A percentile compares a stretch with the other conserved stretches of the same genome.
Conservation (phyloP, 2,113 vertebrate genomes). For the Melanerpes aurifrons region DNA sequence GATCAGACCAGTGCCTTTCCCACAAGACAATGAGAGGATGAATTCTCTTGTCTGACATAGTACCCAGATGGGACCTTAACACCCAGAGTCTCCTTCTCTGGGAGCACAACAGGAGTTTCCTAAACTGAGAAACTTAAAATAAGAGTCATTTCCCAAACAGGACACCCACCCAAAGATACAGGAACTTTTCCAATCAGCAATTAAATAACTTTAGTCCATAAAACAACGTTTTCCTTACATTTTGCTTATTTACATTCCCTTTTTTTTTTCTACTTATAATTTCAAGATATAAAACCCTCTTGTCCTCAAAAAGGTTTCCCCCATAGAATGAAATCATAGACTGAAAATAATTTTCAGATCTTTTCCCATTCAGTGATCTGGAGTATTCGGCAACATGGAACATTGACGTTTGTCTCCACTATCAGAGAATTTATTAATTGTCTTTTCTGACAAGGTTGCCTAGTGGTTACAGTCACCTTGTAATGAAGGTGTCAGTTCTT, state of each 20-base stretch:
- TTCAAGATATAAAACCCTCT: background rate
- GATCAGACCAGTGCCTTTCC: background rate
- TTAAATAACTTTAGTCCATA: background rate
- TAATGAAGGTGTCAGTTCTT: slow-evolving; percentile 16
- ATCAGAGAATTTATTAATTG: background rate
- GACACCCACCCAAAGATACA: background rate
- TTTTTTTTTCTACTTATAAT: background rate
- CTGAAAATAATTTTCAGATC: background rate
- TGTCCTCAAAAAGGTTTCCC: background rate
- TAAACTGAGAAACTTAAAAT: background rate
- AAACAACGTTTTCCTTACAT: background rate
- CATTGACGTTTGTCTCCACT: background rate
- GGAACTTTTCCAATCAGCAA: background rate
- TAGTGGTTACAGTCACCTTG: background rate
- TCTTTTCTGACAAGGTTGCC: background rate
- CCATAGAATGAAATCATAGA: background rate
- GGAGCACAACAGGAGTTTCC: background rate
- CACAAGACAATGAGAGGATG: background rate
- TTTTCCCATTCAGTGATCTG: background rate
- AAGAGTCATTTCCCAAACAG: background rate
- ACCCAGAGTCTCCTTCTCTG: background rate
- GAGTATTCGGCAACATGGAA: background rate
- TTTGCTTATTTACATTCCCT: background rate
- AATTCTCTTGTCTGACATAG: background rate
- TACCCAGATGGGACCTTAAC: background rate